These are phyloP conservation scores for Vidua macroura DNA, from an alignment of 2,113 vertebrate species.

Conservation along the genomic window DNA sequence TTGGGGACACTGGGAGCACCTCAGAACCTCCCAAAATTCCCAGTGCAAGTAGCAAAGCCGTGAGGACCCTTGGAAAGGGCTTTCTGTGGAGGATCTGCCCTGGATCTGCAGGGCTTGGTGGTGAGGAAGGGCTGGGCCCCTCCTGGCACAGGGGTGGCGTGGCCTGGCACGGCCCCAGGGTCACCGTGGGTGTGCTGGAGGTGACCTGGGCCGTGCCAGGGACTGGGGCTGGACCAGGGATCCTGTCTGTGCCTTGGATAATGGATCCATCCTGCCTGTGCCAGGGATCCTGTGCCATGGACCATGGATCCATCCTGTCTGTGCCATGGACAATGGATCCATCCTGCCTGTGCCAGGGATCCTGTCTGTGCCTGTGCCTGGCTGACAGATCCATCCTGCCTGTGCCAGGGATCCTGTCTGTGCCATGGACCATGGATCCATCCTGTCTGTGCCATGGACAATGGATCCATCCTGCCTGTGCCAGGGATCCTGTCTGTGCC, in stretches of 20 bases:
- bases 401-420: no score
- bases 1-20: rapidly evolving
- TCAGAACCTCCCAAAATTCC: background rate
- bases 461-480: no score
- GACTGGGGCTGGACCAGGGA: background rate
- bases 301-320: no score
- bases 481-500: no score
- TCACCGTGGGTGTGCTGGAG: background rate
- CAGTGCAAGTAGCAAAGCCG: rapidly evolving
- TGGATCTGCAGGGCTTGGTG: background rate
- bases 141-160: background rate
- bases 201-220: background rate
- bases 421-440: background rate
- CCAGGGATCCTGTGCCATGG: background rate
- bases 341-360: background rate
- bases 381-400: background rate
- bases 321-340: background rate
- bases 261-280: background rate
- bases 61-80: background rate
- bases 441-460: background rate
- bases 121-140: background rate
- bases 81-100: background rate
- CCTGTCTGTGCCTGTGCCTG: background rate
- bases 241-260: background rate
- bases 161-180: background rate